Conservation (phyloP, 2,113 vertebrate species). For the Malurus cyaneus region DNA sequence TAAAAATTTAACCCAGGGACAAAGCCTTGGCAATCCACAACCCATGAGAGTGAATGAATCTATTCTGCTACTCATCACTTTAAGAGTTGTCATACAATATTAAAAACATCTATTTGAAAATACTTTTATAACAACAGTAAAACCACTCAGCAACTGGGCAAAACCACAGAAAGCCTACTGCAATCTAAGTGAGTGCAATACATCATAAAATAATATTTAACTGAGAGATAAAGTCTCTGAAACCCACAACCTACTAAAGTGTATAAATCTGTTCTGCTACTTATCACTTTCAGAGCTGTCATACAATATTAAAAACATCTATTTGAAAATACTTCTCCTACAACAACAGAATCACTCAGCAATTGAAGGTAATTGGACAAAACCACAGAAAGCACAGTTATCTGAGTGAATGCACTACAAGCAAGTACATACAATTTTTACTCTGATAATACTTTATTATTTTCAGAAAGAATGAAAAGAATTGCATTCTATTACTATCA, state of each 20-base stretch:
- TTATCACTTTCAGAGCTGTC: conserved; percentile 17
- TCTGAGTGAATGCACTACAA: background rate
- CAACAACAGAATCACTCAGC: background rate
- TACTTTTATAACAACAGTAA: background rate
- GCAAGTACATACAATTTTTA: background rate
- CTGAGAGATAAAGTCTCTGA: conserved; percentile 4
- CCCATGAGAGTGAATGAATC: background rate
- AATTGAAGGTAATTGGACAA: background rate
- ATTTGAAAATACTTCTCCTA: background rate
- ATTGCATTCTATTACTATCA: background rate
- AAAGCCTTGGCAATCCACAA: background rate
- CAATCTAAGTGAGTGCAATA: background rate
- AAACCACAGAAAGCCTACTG: conserved; percentile 16
- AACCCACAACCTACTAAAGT: background rate
- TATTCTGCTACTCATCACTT: background rate
- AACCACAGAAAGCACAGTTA: background rate
- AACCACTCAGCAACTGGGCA: background rate
- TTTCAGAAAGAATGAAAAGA: background rate
- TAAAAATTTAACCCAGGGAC: background rate
- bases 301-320: conserved; percentile 46
- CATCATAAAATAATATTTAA: conserved; percentile 36
- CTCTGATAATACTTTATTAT: background rate
- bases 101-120: conserved; percentile 26
- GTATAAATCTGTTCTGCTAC: conserved; percentile 1
- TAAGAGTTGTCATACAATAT: background rate